Conservation (phyloP, 37 sponge, comb jelly and placozoan genomes). For the Agelas oroides region DNA sequence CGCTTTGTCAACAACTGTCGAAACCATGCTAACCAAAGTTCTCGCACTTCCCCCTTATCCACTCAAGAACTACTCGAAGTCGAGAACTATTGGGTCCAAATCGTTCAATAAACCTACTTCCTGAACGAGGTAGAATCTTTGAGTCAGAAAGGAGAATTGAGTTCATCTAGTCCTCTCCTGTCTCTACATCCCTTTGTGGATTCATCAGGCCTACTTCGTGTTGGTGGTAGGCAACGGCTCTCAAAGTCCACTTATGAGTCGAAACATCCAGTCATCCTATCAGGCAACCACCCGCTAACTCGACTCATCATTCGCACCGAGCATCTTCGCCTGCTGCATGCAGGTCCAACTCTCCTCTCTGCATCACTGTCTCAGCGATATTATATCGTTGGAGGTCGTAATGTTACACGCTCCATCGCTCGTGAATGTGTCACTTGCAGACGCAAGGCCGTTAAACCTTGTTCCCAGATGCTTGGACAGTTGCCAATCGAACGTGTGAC, state of each 20-base stretch:
- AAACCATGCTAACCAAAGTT: neutral
- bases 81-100: constrained; percentile 37
- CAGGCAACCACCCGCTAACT: neutral
- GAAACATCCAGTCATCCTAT: constrained; percentile 9
- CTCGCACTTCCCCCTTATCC: neutral
- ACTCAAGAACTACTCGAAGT: constrained; percentile 12
- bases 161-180: neutral
- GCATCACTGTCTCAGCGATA: neutral
- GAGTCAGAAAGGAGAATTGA: too few species aligned
- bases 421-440: constrained; percentile 11
- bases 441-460: neutral
- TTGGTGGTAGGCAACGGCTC: neutral
- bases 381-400: constrained; percentile 19
- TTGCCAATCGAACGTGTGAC: constrained; percentile 29
- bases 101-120: constrained; percentile 18
- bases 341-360: constrained; percentile 34
- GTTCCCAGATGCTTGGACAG: constrained; percentile 20
- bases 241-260: neutral
- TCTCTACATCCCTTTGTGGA: constrained; percentile 14
- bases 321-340: constrained; percentile 25
- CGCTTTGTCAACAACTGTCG: constrained; percentile 27
- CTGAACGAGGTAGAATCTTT: neutral
- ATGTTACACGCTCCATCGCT: neutral
- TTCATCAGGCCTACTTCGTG: constrained; percentile 5
- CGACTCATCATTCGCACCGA: constrained; percentile 2